A percentile compares a stretch with the other conserved stretches of the same genome.
Evolutionary conservation across 2,797 vertebrate genomes (phyloP).

Genomic region (Coendou prehensilis): DNA sequence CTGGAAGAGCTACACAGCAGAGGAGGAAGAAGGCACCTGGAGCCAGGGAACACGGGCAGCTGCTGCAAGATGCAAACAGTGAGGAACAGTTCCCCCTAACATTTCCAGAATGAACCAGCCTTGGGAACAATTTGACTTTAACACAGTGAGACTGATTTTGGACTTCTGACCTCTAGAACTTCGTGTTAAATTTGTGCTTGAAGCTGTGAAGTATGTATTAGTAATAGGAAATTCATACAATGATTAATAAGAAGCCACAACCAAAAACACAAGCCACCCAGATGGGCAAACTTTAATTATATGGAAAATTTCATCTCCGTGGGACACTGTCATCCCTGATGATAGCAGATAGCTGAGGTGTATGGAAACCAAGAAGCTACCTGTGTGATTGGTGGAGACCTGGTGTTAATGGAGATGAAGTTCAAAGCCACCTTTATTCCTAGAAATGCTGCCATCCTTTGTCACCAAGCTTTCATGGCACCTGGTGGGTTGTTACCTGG

Average conservation of each 20-base stretch:
- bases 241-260: neutral
- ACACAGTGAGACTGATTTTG: neutral
- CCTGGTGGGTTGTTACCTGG: neutral
- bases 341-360: neutral
- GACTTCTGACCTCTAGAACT: neutral
- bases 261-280: neutral
- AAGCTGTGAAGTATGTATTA: neutral
- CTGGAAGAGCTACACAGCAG: neutral
- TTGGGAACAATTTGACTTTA: neutral
- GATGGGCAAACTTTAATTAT: neutral
- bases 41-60: fast-evolving
- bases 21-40: fast-evolving
- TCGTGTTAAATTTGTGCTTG: neutral
- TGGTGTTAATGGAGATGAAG: neutral
- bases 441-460: slow-evolving; percentile 38
- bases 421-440: slow-evolving; percentile 52
- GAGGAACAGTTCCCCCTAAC: neutral
- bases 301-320: neutral
- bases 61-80: fast-evolving
- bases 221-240: neutral
- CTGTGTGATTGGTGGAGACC: neutral
- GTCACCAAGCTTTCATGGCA: neutral
- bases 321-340: neutral
- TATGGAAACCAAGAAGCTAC: neutral
- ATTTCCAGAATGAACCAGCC: neutral